Percentiles rank a stretch among this genome's conserved stretches.
Evolutionary conservation across 2,113 vertebrate genomes (phyloP).

Genomic region (Brachyhypopomus occidentalis): DNA sequence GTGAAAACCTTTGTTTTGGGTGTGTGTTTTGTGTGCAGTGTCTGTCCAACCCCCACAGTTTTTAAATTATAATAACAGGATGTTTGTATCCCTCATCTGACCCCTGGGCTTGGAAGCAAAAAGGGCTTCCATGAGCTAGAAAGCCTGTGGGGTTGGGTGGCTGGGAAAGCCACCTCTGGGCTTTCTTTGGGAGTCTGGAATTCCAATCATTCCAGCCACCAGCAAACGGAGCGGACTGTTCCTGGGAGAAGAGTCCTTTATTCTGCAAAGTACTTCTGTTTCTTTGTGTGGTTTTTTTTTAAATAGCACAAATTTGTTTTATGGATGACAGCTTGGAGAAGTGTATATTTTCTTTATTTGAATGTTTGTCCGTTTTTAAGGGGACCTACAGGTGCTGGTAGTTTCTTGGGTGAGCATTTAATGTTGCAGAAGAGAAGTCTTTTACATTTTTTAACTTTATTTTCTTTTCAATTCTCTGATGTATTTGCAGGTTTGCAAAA

Average conservation of each 20-base stretch:
- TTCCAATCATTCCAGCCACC: slow-evolving; percentile 59
- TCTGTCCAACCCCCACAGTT: slow-evolving; percentile 25
- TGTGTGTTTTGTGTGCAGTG: slow-evolving; percentile 32
- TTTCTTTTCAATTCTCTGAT: not conserved
- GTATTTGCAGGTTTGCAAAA: slow-evolving; percentile 65
- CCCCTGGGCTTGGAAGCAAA: slow-evolving; percentile 45
- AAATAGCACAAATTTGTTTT: not conserved
- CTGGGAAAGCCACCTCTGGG: slow-evolving; percentile 42
- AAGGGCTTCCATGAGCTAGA: slow-evolving; percentile 51
- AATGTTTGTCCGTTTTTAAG: not conserved
- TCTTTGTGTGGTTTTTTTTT: slow-evolving; percentile 6
- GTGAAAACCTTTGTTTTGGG: not conserved
- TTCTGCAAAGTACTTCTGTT: slow-evolving; percentile 46
- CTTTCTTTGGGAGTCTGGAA: slow-evolving; percentile 63
- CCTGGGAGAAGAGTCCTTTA: slow-evolving; percentile 63
- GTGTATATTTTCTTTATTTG: not conserved
- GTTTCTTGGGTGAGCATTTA: not conserved
- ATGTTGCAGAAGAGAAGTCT: not conserved
- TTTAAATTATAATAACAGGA: slow-evolving; percentile 39
- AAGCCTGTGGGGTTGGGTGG: slow-evolving; percentile 44
- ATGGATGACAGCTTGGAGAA: not conserved
- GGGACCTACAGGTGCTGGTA: not conserved
- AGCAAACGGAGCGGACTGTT: slow-evolving; percentile 45
- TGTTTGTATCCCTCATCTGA: slow-evolving; percentile 16
- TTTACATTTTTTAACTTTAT: not conserved